Conservation (phyloP, 2,113 vertebrate genomes). For the Osmerus mordax region DNA sequence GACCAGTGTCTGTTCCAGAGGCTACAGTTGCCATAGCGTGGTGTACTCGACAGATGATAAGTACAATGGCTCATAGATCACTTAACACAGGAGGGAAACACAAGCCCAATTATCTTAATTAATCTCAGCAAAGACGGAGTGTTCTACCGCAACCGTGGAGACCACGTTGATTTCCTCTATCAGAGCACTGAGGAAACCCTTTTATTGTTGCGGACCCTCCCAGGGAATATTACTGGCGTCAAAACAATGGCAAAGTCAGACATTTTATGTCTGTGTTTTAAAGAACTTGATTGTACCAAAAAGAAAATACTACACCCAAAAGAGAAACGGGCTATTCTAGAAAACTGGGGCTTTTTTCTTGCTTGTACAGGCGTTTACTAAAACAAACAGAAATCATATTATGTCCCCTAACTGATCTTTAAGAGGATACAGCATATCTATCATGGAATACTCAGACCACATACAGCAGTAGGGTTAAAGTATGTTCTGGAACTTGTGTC, state of each 20-base stretch:
- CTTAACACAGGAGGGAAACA: slow-evolving; percentile 25
- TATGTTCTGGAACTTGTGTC: not conserved
- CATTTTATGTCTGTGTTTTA: slow-evolving; percentile 39
- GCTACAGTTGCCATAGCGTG: slow-evolving; percentile 27
- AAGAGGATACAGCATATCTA: no score
- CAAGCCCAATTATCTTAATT: slow-evolving; percentile 42
- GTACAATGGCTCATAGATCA: slow-evolving; percentile 33
- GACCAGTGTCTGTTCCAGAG: slow-evolving; percentile 27
- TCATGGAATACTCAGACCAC: not conserved
- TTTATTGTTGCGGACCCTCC: slow-evolving; percentile 40
- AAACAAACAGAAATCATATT: not conserved
- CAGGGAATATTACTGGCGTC: slow-evolving; percentile 47
- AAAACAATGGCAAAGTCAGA: slow-evolving; percentile 25
- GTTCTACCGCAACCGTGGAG: slow-evolving; percentile 18
- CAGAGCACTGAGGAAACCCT: slow-evolving; percentile 40
- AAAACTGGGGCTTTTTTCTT: not conserved
- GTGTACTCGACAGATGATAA: slow-evolving; percentile 35
- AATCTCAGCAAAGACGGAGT: slow-evolving; percentile 24
- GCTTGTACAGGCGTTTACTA: not conserved
- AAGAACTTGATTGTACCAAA: slow-evolving; percentile 42
- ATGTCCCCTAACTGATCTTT: not conserved
- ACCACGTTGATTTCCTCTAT: slow-evolving; percentile 46
- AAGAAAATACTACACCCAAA: slow-evolving; percentile 29
- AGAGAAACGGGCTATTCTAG: slow-evolving; percentile 1
- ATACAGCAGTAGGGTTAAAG: not conserved